Percentiles rank a stretch among this genome's conserved stretches.
phyloP scores from a whole-genome alignment of 2,888 invertebrate genomes.

The Schrankia costaestrigalis region DNA sequence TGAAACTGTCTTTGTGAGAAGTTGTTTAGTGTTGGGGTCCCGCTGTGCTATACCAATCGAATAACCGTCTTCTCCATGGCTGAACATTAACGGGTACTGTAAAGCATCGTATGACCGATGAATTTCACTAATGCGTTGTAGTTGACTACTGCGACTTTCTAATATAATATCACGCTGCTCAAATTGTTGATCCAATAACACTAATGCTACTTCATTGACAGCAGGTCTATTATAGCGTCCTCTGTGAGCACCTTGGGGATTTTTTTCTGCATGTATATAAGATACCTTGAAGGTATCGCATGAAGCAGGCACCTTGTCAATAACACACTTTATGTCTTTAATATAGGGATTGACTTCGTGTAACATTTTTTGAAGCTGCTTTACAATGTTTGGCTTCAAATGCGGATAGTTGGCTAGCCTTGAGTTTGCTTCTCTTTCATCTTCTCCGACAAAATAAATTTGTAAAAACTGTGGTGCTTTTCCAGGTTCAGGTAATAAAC shows the following conservation, averaged over 20 bases:
- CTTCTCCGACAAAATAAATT: conserved; percentile 1
- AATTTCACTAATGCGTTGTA: not conserved
- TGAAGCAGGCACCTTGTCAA: not conserved
- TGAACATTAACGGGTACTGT: conserved; percentile 5
- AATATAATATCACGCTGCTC: conserved; percentile 3
- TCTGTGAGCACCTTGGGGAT: not conserved
- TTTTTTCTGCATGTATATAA: conserved; percentile 2
- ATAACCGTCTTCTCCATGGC: conserved; percentile 4
- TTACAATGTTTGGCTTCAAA: not conserved
- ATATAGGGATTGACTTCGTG: not conserved
- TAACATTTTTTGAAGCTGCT: too few relatives aligned
- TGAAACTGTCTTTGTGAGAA: not conserved
- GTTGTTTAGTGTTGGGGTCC: not conserved
- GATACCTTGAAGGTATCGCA: conserved; percentile 1
- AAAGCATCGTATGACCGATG: conserved; percentile 4
- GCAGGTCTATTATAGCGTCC: conserved; percentile 3
- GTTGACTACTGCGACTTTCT: not conserved
- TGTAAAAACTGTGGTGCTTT: not conserved
- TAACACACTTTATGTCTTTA: not conserved
- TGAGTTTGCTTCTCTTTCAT: not conserved
- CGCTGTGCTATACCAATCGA: not conserved
- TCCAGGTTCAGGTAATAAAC: not conserved
- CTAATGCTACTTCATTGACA: conserved; percentile 2
- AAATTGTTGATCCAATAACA: conserved; percentile 2
- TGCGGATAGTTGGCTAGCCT: not conserved